Conservation (phyloP, 2,797 vertebrate species). For the Macropodus opercularis region DNA sequence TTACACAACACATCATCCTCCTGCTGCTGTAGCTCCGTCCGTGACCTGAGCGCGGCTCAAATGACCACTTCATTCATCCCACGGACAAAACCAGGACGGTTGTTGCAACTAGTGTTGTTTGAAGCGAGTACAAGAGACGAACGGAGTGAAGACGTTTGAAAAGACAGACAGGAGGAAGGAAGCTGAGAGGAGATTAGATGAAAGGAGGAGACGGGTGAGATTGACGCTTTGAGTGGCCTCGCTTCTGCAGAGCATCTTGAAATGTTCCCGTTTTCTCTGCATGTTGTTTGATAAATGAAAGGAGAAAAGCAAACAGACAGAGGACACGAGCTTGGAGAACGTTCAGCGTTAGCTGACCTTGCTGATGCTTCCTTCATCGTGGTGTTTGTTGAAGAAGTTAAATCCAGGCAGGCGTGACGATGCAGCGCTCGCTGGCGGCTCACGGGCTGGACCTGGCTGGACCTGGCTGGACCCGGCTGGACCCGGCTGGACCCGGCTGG, state of each 20-base stretch:
- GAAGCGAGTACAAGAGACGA: slow-evolving; percentile 1
- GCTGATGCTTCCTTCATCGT: background rate
- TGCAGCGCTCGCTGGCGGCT: too few relatives aligned
- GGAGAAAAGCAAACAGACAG: background rate
- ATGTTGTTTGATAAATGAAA: slow-evolving; percentile 26
- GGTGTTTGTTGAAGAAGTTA: background rate
- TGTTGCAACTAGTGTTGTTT: slow-evolving; percentile 18
- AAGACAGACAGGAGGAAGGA: background rate
- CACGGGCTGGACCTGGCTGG: too few relatives aligned
- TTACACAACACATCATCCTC: slow-evolving; percentile 22
- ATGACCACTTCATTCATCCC: slow-evolving; percentile 33
- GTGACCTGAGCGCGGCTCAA: slow-evolving; percentile 18
- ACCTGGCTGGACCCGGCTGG: too few relatives aligned
- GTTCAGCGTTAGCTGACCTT: slow-evolving; percentile 22
- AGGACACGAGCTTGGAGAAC: slow-evolving; percentile 1
- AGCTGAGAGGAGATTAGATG: slow-evolving; percentile 1
- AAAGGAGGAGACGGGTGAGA: slow-evolving; percentile 6
- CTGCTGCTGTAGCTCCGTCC: background rate
- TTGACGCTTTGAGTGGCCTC: slow-evolving; percentile 27
- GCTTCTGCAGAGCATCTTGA: background rate
- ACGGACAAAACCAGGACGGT: slow-evolving; percentile 1
- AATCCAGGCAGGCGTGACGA: too few relatives aligned
- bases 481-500: too few relatives aligned
- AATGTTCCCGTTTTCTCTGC: slow-evolving; percentile 2
- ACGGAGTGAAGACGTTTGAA: background rate